phyloP scores from a whole-genome alignment of 2,113 vertebrate genomes.

The Phoenicopterus ruber region DNA sequence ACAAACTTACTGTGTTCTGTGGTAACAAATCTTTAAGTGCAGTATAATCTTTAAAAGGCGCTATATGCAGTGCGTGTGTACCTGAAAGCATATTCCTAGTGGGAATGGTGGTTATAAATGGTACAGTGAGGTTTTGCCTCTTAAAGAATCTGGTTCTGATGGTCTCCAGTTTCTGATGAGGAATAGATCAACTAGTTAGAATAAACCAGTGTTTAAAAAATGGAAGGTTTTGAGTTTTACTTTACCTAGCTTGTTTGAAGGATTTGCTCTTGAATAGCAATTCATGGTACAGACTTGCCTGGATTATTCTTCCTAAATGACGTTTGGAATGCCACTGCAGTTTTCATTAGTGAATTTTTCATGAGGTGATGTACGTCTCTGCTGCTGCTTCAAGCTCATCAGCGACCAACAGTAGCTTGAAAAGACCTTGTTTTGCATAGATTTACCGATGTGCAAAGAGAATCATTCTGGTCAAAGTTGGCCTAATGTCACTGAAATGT shows the following conservation, averaged over 20 bases:
- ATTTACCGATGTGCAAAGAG: background rate
- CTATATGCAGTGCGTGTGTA: fast-evolving
- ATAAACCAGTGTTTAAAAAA: background rate
- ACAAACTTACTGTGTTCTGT: background rate
- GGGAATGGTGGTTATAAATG: background rate
- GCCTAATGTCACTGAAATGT: background rate
- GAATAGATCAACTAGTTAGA: too few species aligned
- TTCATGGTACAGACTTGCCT: background rate
- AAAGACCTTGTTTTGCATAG: background rate
- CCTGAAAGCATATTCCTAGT: background rate
- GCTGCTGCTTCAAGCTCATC: background rate
- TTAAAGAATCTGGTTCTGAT: background rate
- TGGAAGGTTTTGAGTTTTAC: background rate
- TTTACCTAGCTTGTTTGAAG: background rate
- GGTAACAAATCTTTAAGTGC: background rate
- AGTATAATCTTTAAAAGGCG: background rate
- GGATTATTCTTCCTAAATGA: background rate
- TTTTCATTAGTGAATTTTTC: background rate
- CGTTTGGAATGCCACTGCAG: background rate
- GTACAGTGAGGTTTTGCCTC: background rate
- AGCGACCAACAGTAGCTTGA: background rate
- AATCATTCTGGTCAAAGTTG: background rate
- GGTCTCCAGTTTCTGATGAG: background rate
- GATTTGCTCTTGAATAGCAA: background rate
- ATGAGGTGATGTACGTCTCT: background rate